Evolutionary conservation across 2,113 vertebrate genomes (phyloP), one percentile per base, ranked within the genome.

Genomic region (Ceyx cyanopectus): DNA sequence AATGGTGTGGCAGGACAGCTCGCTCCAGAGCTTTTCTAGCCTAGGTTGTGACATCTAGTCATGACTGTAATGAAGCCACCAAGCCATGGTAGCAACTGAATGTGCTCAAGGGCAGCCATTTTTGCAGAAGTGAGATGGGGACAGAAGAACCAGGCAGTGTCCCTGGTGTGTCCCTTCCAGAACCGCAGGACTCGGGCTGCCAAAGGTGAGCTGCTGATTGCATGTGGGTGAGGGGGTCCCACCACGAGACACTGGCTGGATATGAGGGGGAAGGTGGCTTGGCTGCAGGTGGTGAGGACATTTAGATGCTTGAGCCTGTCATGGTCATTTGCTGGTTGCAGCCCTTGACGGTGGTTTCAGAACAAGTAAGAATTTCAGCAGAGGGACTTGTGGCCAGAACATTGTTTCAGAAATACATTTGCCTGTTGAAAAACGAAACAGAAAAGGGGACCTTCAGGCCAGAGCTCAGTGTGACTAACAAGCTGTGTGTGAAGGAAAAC

Each of bases 241-340:
- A 48, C 34, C 41, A 7, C 0, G 3, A n/a, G 19, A 10, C n/a
- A 66, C 41, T 2, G 1, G 14, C 50, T 76, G 12, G 66, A 48
- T 56, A 4, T 18, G 27, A 14, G 10, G 22, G 13, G 6, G 27
- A 15, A 54, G 40, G 27, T 78, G 43, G 32, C 3, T 1, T 16
- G 32, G 48, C 67, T 68, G 18, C 32, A 83, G 72, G n/a, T 58
- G 12, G 29, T 6, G 50, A 8, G 32, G 29, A 12, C 5, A 0
- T 19, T 29, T 12, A 41, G 29, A 37, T 54, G 10, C 41, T 62
- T 29, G 41, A 91, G 34, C 70, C 62, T 37, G 30, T 12, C 54
- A 32, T 10, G 3, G 2, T 26, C 51, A 13, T 1, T 2, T 78
- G 40, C 58, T 79, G 48, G 4, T 22, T 89, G 66, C n/a, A 67